phyloP scores from a whole-genome alignment of 2,113 vertebrate genomes.

The Polyodon spathula region DNA sequence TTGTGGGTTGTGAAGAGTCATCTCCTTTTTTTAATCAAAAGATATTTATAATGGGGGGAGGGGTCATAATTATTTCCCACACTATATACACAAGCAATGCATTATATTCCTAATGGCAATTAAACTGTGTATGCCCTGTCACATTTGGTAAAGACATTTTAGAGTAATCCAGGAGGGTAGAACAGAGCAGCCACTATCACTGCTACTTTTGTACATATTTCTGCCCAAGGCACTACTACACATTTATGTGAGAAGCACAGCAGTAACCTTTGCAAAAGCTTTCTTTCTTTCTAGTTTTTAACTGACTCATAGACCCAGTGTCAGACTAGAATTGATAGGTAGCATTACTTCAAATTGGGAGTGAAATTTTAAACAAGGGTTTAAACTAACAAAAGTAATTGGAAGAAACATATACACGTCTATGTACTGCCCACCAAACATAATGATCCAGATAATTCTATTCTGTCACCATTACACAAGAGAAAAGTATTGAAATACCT shows the following conservation, averaged over 20 bases:
- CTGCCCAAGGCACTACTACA: conserved; percentile 11
- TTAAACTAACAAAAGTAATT: neutral
- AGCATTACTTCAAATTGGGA: neutral
- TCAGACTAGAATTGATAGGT: conserved; percentile 16
- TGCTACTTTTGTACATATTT: neutral
- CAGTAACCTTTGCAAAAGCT: conserved; percentile 8
- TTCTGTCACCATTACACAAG: too few species aligned
- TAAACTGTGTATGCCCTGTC: conserved; percentile 11
- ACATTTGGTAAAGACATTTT: conserved; percentile 2
- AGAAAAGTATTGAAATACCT: neutral
- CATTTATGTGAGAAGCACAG: conserved; percentile 12
- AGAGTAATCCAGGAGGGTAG: neutral
- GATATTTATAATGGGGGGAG: too few species aligned
- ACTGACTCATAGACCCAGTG: conserved; percentile 13
- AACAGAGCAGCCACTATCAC: conserved; percentile 3
- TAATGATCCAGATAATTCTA: too few species aligned
- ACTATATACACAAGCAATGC: too few species aligned
- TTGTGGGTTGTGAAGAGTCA: too few species aligned
- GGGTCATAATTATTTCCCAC: too few species aligned
- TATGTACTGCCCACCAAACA: neutral
- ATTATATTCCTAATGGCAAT: conserved; percentile 3
- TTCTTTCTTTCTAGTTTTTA: conserved; percentile 5
- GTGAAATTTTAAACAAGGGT: neutral
- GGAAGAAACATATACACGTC: neutral
- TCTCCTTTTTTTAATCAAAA: neutral